Evolutionary conservation across 2,888 invertebrate genomes (phyloP), one percentile per base, ranked within the genome.

Genomic region (Pyrgus malvae): DNA sequence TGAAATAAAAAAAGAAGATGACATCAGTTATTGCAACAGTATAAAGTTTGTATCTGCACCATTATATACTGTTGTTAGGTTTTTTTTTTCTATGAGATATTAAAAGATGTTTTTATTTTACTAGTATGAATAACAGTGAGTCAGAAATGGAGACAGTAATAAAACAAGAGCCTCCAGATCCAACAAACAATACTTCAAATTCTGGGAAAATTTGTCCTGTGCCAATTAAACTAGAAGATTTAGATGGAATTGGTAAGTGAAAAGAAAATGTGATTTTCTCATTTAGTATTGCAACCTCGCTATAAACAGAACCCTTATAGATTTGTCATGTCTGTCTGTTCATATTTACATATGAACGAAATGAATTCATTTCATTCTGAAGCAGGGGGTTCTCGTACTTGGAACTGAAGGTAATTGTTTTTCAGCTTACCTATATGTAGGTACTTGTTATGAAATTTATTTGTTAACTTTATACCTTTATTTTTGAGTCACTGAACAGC

Each of bases 201-300:
- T 63, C 72, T 44, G 69, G 76, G 27, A 76, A 74, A 58, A 62
- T 76, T 23, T 66, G 71, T 50, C 83, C 86, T 8, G 82, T 88
- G 48, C 89, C 90, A 35, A 88, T 90, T 51, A 89, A 89, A 64
- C 66, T 90, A 48, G 90, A 90, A 69, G 90, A 90, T 69, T 74
- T 90, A 45, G 90, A 90, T 79, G 90, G 89, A 61, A 88, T 90
- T 69, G 89, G 90, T 89, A 70, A 76, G 74, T 61, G 23, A 23
- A 23, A 23, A 4, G 6, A 4, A 23, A 4, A 23, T 23, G 3
- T 23, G 6, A n/a, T n/a, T n/a, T n/a, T n/a, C n/a, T n/a, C n/a
- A n/a, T n/a, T n/a, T n/a, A n/a, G n/a, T n/a, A n/a, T n/a, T n/a
- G n/a, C n/a, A n/a, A n/a, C n/a, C n/a, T n/a, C n/a, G n/a, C n/a